Base-by-base conservation (phyloP, 2,113 vertebrate genomes). In the Rhinopomastus cyanomelas region DNA sequence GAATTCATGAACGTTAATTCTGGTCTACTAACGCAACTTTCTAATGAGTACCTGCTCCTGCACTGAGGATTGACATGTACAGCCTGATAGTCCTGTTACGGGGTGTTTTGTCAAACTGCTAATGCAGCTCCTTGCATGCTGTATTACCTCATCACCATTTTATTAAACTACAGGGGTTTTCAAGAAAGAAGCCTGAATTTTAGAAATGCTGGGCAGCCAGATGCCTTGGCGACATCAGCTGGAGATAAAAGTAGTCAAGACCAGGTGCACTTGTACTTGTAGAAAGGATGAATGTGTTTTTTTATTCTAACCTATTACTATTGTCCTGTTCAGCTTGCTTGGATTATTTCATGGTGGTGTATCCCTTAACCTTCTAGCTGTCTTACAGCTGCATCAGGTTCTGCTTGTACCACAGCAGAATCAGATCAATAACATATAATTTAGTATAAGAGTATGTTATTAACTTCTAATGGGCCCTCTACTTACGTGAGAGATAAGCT, bases 11-110 rank as follows among this genome's bases (percentile, higher is more conserved):
- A 68, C 48, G 3, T 49, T 89, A 86, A 79, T 92, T 93, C 62
- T 42, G 11, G 53, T 62, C 32, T 66, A 65, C 55, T 71, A 78
- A 87, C 3, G 32, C 69, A 91, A 55, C 62, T 79, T 81, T 76
- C 51, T 93, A 90, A 94, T 95, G 88, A 95, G 86, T 91, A 88
- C 55, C 20, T 86, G 22, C 27, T 78, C 51, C 36, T 17, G n/a
- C 55, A 36, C 62, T 67, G 92, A 88, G 51, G 86, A 92, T 37
- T 95, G 88, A 93, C 86, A 25, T 48, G 77, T 48, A 80, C 74
- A 94, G 86, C 93, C 59, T 94, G 90, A 93, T 56, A 84, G 71
- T 84, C 94, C 81, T 84, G 83, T 92, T 90, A 51, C 12, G 42
- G 55, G 30, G 14, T 79, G 51, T 68, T 89, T 75, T 75, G n/a